Percentiles rank a stretch among this genome's conserved stretches.
Evolutionary conservation across 2,113 vertebrate species (phyloP).

Genomic region (Albula glossodonta): DNA sequence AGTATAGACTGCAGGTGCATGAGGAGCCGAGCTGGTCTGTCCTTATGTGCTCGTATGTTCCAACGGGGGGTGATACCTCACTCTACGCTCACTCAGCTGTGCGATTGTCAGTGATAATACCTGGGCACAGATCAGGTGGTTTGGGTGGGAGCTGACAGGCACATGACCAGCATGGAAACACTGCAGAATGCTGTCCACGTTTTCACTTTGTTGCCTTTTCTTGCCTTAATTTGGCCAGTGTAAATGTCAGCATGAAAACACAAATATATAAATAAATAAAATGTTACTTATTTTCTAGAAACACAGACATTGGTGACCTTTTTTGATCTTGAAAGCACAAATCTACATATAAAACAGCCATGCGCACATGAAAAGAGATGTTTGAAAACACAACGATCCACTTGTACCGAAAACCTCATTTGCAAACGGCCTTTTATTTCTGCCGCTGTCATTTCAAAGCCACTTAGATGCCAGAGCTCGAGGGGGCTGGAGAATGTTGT

Average conservation of each 20-base stretch:
- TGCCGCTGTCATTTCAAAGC: slow-evolving; percentile 4
- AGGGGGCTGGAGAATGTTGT: background rate
- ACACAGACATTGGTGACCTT: background rate
- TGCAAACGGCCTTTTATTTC: background rate
- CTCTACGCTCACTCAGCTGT: background rate
- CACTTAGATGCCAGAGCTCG: background rate
- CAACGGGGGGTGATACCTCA: too few relatives aligned
- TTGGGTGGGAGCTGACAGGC: too few relatives aligned
- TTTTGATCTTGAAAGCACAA: background rate
- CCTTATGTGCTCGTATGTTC: too few relatives aligned
- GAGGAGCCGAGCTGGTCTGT: too few relatives aligned
- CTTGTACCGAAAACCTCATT: background rate
- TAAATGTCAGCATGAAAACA: background rate
- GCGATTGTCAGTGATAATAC: too few relatives aligned
- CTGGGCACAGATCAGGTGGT: too few relatives aligned
- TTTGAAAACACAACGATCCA: background rate
- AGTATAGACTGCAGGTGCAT: too few relatives aligned
- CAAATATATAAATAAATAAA: background rate
- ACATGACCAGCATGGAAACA: too few relatives aligned
- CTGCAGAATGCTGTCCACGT: too few relatives aligned
- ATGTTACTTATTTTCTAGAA: background rate
- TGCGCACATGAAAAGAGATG: background rate
- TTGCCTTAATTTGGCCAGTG: background rate
- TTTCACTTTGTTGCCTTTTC: too few relatives aligned
- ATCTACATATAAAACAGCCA: background rate